These are phyloP conservation scores for Nerophis ophidion DNA, from an alignment of 2,113 vertebrate genomes.

Conservation along the genomic window DNA sequence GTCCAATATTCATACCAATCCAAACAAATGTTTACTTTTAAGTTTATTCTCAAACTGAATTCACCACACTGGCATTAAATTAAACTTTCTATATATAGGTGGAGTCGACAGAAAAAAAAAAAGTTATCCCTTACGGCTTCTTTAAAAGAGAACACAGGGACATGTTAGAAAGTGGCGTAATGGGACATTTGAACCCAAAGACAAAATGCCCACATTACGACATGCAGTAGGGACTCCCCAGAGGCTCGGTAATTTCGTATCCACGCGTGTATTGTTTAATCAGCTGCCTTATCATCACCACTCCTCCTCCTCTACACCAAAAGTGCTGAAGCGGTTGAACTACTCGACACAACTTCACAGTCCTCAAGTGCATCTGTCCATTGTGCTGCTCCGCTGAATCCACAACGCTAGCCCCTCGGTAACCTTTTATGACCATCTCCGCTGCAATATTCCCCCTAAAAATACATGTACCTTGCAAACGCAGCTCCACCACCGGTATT, in stretches of 20 bases:
- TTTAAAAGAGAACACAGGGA: conserved; percentile 36
- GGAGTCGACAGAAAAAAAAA: background rate
- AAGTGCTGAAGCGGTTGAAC: conserved; percentile 58
- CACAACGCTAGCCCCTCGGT: conserved; percentile 31
- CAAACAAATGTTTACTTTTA: too few species aligned
- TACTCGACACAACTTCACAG: conserved; percentile 28
- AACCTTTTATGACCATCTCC: conserved; percentile 36
- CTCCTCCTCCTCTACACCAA: conserved; percentile 28
- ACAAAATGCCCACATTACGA: conserved; percentile 48
- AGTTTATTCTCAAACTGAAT: background rate
- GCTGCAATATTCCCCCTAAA: conserved; percentile 39
- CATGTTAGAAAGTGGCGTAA: conserved; percentile 38
- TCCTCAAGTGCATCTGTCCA: conserved; percentile 34
- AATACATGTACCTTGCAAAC: conserved; percentile 55
- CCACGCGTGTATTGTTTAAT: conserved; percentile 49
- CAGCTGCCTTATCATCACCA: conserved; percentile 51
- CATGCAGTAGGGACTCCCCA: conserved; percentile 34
- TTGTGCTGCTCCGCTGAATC: conserved; percentile 27
- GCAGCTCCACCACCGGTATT: conserved; percentile 25
- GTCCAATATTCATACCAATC: too few species aligned
- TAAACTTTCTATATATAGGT: background rate
- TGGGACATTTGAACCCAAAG: conserved; percentile 37
- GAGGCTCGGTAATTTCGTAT: conserved; percentile 41
- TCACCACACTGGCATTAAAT: background rate
- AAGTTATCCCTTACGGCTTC: background rate